Percentiles rank a stretch among this genome's conserved stretches.
These are phyloP conservation scores for Lithosia quadra DNA, from an alignment of 2,888 invertebrate species.

Conservation along the genomic window DNA sequence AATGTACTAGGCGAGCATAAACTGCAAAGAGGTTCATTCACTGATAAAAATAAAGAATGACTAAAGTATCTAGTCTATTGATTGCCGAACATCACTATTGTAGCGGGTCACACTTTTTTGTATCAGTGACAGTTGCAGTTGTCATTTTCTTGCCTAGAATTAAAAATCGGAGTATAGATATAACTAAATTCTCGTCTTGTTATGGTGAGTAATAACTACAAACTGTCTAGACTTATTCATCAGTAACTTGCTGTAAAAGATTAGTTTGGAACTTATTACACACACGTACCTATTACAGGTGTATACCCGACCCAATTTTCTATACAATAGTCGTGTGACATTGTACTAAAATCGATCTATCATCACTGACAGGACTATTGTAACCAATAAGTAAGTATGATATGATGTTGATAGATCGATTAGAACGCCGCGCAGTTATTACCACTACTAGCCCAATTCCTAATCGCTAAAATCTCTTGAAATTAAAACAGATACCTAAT, in stretches of 20 bases:
- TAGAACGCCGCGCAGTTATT: background rate
- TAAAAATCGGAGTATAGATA: no score
- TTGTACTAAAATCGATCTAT: constrained; percentile 1
- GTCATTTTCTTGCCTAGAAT: no score
- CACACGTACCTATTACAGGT: background rate
- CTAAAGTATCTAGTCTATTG: no score
- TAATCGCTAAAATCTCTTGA: background rate
- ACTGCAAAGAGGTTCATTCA: no score
- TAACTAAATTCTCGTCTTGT: no score
- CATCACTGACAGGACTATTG: constrained; percentile 5
- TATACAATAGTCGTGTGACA: background rate
- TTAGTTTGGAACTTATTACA: no score
- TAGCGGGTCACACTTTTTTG: no score
- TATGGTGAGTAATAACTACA: no score
- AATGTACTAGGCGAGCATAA: no score
- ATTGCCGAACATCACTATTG: no score
- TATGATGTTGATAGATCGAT: background rate
- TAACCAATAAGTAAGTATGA: constrained; percentile 1
- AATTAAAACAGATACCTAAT: background rate
- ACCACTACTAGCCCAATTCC: background rate
- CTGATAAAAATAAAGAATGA: no score
- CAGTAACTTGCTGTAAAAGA: background rate
- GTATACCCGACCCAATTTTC: background rate
- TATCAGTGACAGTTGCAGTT: no score
- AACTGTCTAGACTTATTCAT: background rate